phyloP scores from a whole-genome alignment of 2,888 invertebrate species.

The Aethes cnicana region DNA sequence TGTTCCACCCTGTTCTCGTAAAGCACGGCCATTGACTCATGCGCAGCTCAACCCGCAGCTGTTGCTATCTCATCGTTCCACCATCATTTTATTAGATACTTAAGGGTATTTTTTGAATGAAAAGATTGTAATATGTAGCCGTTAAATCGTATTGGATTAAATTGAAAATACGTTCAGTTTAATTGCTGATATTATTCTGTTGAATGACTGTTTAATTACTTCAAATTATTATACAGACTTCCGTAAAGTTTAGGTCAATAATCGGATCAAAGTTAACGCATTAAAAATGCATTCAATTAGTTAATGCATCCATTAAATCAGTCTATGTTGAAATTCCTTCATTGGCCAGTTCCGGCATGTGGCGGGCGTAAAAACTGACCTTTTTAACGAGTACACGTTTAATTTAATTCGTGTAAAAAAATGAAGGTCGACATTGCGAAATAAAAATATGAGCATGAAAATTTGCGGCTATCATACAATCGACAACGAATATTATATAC shows the following conservation, averaged over 20 bases:
- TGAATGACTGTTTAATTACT: no score
- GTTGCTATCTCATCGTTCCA: no score
- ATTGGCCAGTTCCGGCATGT: slow-evolving; percentile 16
- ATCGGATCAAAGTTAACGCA: slow-evolving; percentile 2
- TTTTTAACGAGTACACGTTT: slow-evolving; percentile 18
- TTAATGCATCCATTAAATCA: slow-evolving; percentile 18
- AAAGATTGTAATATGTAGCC: no score
- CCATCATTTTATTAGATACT: no score
- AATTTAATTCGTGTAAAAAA: slow-evolving; percentile 13
- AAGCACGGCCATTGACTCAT: no score
- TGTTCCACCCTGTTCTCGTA: no score
- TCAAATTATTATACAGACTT: background rate
- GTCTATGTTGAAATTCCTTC: background rate
- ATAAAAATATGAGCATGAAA: background rate
- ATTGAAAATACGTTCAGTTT: no score
- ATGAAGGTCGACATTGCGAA: slow-evolving; percentile 21
- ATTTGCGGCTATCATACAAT: background rate
- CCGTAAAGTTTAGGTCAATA: slow-evolving; percentile 10
- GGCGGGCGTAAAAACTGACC: slow-evolving; percentile 9
- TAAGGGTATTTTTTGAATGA: no score
- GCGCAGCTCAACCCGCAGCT: no score
- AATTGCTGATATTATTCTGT: no score
- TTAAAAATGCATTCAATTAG: slow-evolving; percentile 16
- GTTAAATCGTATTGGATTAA: no score
- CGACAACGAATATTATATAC: no score